Base-by-base conservation (phyloP, 2,888 invertebrate species). In the Oxyscelio sp. region DNA sequence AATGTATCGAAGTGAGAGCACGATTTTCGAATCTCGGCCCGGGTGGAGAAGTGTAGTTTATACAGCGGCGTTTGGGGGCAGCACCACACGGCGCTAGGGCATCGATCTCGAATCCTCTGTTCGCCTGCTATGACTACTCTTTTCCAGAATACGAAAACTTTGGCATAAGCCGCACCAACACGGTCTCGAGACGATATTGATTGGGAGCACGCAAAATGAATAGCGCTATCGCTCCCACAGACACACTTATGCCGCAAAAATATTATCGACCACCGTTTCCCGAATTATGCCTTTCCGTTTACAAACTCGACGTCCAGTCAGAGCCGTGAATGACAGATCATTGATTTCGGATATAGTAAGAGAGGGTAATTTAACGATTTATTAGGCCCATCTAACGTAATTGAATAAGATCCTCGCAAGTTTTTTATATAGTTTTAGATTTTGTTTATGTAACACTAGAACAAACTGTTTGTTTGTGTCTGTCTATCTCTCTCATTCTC, bases 41-140 rank as follows among this genome's bases (percentile, higher is more conserved):
- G 79, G 81, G 34, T 74, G 61, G 73, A 74, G 79, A 83, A 87
- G 73, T 77, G 85, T 85, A 87, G 85, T 84, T 87, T 71, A 74
- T 70, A 86, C 85, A 83, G 87, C 85, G 66, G 65, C 81, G 74
- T 70, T 84, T 79, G 91, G 59, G 89, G 91, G 91, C 92, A 91
- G 87, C 91, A 92, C 91, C 86, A 88, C 87, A 89, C 91, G 83
- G 90, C 77, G 85, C 85, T 84, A 85, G 88, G 86, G 86, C 91
- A 92, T 91, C 91, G 90, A 90, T 90, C 90, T 84, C 77, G 88
- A 82, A 73, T 66, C 31, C 77, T 56, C 59, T 52, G 65, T 70
- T 68, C 70, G 45, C 71, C 58, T 61, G 52, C 66, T 85, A 58
- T 70, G 74, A 66, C 74, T 66, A 61, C 74, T 74, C 74, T 86